A percentile compares a stretch with the other conserved stretches of the same genome.
Evolutionary conservation across 2,888 invertebrate species (phyloP).

Genomic region (Tortricodes alternella): DNA sequence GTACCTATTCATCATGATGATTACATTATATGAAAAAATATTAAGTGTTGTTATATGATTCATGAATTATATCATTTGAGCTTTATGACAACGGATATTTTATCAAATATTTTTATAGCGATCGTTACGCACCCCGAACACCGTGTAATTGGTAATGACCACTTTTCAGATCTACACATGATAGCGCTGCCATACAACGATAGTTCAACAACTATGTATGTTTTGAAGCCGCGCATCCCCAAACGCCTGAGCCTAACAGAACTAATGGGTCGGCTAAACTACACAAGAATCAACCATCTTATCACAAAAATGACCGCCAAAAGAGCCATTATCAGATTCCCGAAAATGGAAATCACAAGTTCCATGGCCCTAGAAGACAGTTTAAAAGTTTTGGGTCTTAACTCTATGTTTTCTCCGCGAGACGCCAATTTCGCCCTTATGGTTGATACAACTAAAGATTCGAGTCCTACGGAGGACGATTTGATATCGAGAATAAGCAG

Average conservation of each 20-base stretch:
- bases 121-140: too few relatives aligned
- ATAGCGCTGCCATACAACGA: conserved; percentile 88
- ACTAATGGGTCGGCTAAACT: conserved; percentile 74
- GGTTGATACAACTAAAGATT: conserved; percentile 52
- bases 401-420: conserved; percentile 83
- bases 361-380: conserved; percentile 79
- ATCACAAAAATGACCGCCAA: conserved; percentile 70
- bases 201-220: conserved; percentile 84
- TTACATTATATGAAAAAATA: too few relatives aligned
- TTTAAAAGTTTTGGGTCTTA: conserved; percentile 83
- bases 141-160: not conserved
- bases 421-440: conserved; percentile 87
- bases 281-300: conserved; percentile 72
- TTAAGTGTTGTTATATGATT: too few relatives aligned
- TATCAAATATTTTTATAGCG: too few relatives aligned
- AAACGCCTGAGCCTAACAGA: conserved; percentile 66
- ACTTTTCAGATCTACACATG: conserved; percentile 80
- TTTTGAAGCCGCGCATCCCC: conserved; percentile 81
- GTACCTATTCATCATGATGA: too few relatives aligned
- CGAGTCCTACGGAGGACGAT: conserved; percentile 51
- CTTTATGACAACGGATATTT: too few relatives aligned
- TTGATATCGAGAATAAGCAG: conserved; percentile 47
- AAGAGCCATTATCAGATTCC: conserved; percentile 83
- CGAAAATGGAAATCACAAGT: conserved; percentile 87
- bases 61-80: too few relatives aligned